A percentile compares a stretch with the other conserved stretches of the same genome.
phyloP scores from a whole-genome alignment of 2,113 vertebrate species.

The Genyomyrus donnyi region DNA sequence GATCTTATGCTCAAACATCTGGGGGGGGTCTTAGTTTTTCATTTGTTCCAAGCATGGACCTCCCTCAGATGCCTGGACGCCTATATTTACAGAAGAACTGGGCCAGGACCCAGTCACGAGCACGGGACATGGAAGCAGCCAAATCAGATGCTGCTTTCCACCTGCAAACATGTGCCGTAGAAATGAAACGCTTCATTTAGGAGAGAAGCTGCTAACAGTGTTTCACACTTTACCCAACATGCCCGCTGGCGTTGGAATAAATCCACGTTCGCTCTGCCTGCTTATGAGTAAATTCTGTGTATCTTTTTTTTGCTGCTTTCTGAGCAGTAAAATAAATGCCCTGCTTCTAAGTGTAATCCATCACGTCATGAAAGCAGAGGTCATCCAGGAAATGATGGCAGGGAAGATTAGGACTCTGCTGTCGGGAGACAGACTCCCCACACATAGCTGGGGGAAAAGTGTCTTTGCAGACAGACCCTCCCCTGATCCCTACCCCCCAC shows the following conservation, averaged over 20 bases:
- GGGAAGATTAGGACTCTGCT: constrained; percentile 60
- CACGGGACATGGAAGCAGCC: background rate
- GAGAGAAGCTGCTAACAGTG: background rate
- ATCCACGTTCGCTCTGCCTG: constrained; percentile 56
- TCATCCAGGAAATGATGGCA: constrained; percentile 73
- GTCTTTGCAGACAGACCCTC: background rate
- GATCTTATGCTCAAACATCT: background rate
- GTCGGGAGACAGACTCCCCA: constrained; percentile 34
- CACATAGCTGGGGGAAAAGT: constrained; percentile 33
- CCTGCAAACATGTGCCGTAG: background rate
- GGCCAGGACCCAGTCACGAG: background rate
- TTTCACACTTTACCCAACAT: background rate
- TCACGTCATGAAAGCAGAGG: constrained; percentile 71
- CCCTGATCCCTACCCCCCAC: background rate
- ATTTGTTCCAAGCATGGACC: background rate
- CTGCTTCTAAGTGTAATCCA: constrained; percentile 66
- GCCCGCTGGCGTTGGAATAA: constrained; percentile 60
- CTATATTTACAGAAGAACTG: background rate
- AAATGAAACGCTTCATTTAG: background rate
- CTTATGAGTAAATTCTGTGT: constrained; percentile 53
- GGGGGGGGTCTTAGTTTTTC: background rate
- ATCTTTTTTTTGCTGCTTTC: constrained; percentile 30
- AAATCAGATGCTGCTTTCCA: background rate
- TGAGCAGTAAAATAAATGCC: constrained; percentile 72
- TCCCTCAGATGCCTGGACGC: background rate